Percentiles rank a stretch among this genome's conserved stretches.
Evolutionary conservation across 2,888 invertebrate species (phyloP).

Genomic region (Gandaritis pyraliata): DNA sequence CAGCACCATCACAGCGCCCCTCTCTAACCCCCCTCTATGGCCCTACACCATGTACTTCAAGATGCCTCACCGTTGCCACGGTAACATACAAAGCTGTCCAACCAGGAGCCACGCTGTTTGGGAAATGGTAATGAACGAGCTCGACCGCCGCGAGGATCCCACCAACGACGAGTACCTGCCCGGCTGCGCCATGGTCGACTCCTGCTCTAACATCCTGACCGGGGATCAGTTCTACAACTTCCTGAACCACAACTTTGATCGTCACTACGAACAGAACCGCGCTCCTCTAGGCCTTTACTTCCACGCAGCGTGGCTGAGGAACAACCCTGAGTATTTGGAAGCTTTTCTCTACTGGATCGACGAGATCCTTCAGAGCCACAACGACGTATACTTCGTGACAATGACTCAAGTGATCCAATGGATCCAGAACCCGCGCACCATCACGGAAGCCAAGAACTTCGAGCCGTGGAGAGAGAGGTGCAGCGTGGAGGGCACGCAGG

Average conservation of each 20-base stretch:
- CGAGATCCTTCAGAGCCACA: conserved; percentile 92
- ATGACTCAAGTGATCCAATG: conserved; percentile 98
- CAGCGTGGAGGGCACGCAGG: conserved; percentile 91
- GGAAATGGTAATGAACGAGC: conserved; percentile 98
- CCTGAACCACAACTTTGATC: conserved; percentile 96
- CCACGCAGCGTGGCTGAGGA: conserved; percentile 97
- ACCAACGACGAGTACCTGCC: conserved; percentile 94
- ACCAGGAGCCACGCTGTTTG: conserved; percentile 96
- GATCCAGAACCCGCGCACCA: conserved; percentile 95
- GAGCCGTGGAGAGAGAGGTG: conserved; percentile 98
- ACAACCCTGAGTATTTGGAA: conserved; percentile 95
- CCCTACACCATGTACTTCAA: conserved; percentile 99
- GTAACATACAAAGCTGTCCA: conserved; percentile 95
- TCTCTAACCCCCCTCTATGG: conserved; percentile 97
- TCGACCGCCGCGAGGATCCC: conserved; percentile 96
- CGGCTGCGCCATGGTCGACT: conserved; percentile 97
- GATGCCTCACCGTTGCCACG: conserved; percentile 97
- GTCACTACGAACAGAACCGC: conserved; percentile 95
- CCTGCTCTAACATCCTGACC: conserved; percentile 95
- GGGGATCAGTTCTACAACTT: conserved; percentile 98
- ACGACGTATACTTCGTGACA: conserved; percentile 96
- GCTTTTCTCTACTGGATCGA: conserved; percentile 97
- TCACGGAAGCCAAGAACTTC: conserved; percentile 94
- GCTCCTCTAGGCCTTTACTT: conserved; percentile 95
- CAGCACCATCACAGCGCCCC: conserved; percentile 96